phyloP scores from a whole-genome alignment of 2,113 vertebrate genomes.

The Phylloscopus trochilus region DNA sequence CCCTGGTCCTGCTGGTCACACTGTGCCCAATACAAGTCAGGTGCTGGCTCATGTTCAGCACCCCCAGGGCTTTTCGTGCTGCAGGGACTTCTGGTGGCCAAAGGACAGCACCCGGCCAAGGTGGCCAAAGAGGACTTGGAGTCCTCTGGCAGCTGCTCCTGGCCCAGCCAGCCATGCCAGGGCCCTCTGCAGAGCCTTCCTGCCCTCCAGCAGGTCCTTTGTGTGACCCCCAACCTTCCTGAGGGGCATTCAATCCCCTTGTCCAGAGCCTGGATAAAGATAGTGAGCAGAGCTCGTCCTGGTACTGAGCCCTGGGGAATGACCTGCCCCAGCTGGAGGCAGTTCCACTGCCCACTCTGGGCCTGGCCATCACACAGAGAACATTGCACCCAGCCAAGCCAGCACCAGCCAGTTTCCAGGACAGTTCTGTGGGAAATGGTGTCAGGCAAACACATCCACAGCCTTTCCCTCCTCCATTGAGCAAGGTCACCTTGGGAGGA shows the following conservation, averaged over 20 bases:
- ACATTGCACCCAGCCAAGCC: no score
- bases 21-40: background rate
- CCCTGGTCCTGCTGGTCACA: background rate
- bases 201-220: background rate
- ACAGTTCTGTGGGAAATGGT: background rate
- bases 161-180: background rate
- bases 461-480: no score
- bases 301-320: rapidly evolving
- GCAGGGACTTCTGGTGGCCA: background rate
- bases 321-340: background rate
- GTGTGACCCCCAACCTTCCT: background rate
- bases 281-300: rapidly evolving
- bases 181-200: background rate
- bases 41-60: background rate
- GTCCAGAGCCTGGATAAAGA: rapidly evolving
- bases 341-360: background rate
- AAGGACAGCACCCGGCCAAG: background rate
- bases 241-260: rapidly evolving
- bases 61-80: no score
- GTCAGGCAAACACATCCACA: background rate
- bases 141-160: rapidly evolving
- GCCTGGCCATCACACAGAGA: background rate
- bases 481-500: background rate
- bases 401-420: background rate
- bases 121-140: background rate